These are phyloP conservation scores for Eublepharis macularius DNA, from an alignment of 2,113 vertebrate species.

Conservation along the genomic window DNA sequence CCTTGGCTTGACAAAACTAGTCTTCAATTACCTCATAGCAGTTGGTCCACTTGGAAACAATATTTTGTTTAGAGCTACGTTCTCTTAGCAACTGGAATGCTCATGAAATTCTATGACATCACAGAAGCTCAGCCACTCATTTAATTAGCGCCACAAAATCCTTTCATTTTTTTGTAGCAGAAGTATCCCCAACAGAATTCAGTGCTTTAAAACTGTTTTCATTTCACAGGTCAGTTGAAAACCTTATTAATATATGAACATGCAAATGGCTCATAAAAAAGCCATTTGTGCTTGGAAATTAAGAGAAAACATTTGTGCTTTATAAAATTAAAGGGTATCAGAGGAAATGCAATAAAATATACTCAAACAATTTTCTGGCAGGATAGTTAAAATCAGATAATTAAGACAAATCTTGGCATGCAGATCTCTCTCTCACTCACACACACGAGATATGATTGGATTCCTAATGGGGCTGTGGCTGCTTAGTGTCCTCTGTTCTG, in stretches of 20 bases:
- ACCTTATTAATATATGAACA: background rate
- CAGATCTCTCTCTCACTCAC: background rate
- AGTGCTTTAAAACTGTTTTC: background rate
- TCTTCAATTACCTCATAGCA: too few species aligned
- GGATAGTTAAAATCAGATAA: background rate
- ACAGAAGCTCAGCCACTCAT: background rate
- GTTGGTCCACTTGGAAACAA: too few species aligned
- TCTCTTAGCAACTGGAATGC: too few species aligned
- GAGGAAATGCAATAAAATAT: background rate
- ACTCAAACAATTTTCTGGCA: background rate
- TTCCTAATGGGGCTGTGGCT: background rate
- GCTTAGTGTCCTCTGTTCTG: fast-evolving
- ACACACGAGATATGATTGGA: background rate
- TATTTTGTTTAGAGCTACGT: too few species aligned
- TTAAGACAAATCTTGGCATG: background rate
- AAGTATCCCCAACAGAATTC: background rate
- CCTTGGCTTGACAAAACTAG: too few species aligned
- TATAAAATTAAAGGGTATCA: background rate
- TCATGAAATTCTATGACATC: background rate
- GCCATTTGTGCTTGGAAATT: background rate
- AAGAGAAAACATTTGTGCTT: background rate
- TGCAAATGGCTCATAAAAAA: background rate
- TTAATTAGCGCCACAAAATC: background rate
- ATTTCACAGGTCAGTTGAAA: too few species aligned
- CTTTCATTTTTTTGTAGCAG: background rate